Evolutionary conservation across 2,888 invertebrate species (phyloP), one percentile per base, ranked within the genome.

Genomic region (Bombyx huttoni): DNA sequence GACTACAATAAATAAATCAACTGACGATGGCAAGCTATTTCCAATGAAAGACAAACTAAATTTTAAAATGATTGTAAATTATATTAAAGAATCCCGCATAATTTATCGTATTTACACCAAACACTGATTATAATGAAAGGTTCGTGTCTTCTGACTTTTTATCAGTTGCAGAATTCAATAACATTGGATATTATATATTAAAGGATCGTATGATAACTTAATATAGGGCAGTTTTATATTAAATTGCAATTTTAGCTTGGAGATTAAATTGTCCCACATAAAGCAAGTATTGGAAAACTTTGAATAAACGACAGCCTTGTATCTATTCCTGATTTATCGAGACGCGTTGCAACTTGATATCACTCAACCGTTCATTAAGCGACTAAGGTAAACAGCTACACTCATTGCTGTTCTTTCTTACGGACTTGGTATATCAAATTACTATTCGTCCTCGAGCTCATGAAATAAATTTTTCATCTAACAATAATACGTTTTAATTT

Each of bases 1-100:
- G 54, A 58, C 74, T 79, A 80, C 54, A 81, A 81, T 81, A 83
- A 83, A 80, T 80, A 73, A 74, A 12, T 54, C 60, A 72, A 70
- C 62, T 70, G 70, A 66, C 69, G 64, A 70, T 67, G 66, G 69
- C 68, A 72, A 72, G 68, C 57, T 66, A 56, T 54, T 56, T 55
- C 56, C 58, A 64, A 64, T 60, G 14, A 46, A 9, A 54, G 62
- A 64, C 61, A 62, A 61, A 64, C 62, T 61, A 46, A 13, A 52
- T 3, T 51, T 48, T 51, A 12, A 40, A 40, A 40, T 40, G 40
- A 40, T 40, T 40, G 7, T 40, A 12, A 40, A 40, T 12, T 40
- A 12, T 7, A 3, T 40, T 40, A 10, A 40, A 3, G 12, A 40
- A 10, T 5, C 5, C 24, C 3, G 5, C 5, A 24, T 2, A 24